Percentiles rank a stretch among this genome's conserved stretches.
phyloP scores from a whole-genome alignment of 2,888 invertebrate genomes.

The Eretmocerus hayati region DNA sequence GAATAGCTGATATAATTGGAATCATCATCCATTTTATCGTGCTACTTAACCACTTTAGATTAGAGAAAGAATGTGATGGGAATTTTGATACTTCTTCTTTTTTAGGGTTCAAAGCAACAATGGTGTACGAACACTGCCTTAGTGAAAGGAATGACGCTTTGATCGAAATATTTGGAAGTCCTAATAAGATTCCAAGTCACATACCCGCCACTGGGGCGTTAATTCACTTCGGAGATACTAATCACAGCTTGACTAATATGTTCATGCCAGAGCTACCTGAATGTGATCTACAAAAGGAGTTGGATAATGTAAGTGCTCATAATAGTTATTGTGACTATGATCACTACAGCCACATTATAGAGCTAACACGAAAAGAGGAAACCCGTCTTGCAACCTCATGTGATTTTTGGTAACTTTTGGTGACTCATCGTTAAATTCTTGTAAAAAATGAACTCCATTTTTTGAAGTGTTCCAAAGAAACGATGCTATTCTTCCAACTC shows the following conservation, averaged over 20 bases:
- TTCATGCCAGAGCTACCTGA: slow-evolving; percentile 63
- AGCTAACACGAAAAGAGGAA: too few relatives aligned
- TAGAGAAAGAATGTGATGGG: too few relatives aligned
- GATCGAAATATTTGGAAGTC: slow-evolving; percentile 52
- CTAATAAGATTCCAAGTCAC: slow-evolving; percentile 47
- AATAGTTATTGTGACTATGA: neutral
- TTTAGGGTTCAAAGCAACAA: slow-evolving; percentile 75
- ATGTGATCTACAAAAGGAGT: slow-evolving; percentile 77
- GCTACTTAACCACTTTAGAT: too few relatives aligned
- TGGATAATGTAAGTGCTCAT: slow-evolving; percentile 70
- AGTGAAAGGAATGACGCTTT: slow-evolving; percentile 58
- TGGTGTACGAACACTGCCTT: slow-evolving; percentile 73
- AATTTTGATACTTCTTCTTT: neutral
- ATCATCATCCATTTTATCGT: too few relatives aligned
- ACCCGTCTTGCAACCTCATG: too few relatives aligned
- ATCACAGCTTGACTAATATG: slow-evolving; percentile 54
- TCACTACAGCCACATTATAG: too few relatives aligned
- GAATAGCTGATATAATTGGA: too few relatives aligned
- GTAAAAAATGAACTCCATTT: too few relatives aligned
- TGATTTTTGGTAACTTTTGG: too few relatives aligned
- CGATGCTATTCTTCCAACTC: too few relatives aligned
- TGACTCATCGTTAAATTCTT: too few relatives aligned
- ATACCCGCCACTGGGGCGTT: slow-evolving; percentile 55
- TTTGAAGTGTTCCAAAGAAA: too few relatives aligned
- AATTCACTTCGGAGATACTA: slow-evolving; percentile 50